These are phyloP conservation scores for Anoplolepis gracilipes DNA, from an alignment of 1,140 invertebrate genomes.

Conservation along the genomic window DNA sequence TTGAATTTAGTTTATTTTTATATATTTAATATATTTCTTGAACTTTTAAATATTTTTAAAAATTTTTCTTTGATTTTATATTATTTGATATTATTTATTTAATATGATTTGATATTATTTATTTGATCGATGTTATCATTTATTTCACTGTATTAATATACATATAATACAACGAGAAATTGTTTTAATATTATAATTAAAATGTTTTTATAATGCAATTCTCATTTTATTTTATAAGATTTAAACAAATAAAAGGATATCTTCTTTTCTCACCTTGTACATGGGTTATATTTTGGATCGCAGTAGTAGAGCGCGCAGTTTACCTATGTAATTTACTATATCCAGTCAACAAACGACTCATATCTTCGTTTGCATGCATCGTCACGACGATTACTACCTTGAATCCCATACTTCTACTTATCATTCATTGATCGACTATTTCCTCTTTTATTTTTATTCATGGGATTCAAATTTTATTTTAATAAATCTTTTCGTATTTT, in stretches of 20 bases:
- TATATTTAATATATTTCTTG: not conserved
- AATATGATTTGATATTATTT: not conserved
- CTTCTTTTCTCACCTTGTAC: not conserved
- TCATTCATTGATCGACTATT: constrained; percentile 10
- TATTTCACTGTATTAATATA: not conserved
- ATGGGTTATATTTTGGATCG: not conserved
- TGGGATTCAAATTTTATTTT: constrained; percentile 8
- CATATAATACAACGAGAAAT: no score
- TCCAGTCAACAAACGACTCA: constrained; percentile 46
- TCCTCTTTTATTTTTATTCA: not conserved
- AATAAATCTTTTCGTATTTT: not conserved
- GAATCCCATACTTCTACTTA: constrained; percentile 13
- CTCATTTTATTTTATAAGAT: not conserved
- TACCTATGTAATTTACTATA: constrained; percentile 61
- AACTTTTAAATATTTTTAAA: not conserved
- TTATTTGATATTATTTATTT: no score
- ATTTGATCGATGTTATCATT: not conserved
- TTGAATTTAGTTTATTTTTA: no score
- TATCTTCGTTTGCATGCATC: constrained; percentile 45
- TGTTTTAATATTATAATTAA: not conserved
- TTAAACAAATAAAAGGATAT: not conserved
- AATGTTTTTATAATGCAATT: not conserved
- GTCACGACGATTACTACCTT: constrained; percentile 8
- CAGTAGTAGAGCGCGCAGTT: constrained; percentile 10
- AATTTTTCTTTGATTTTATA: no score